A percentile compares a stretch with the other conserved stretches of the same genome.
Evolutionary conservation across 2,888 invertebrate genomes (phyloP).

Genomic region (Mamestra brassicae): DNA sequence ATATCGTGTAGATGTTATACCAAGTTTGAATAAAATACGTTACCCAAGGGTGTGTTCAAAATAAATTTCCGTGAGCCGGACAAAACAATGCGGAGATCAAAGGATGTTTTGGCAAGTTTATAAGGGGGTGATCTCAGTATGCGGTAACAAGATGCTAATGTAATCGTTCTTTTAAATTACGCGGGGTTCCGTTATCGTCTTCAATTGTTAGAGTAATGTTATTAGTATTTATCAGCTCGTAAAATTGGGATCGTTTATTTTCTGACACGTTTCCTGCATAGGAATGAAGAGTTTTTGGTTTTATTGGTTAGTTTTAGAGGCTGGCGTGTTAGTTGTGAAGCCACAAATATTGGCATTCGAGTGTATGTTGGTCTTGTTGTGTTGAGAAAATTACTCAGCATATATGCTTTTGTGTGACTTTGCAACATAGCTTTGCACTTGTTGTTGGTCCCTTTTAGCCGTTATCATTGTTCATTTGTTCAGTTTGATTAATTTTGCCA

Average conservation of each 20-base stretch:
- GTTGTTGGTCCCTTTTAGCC: background rate
- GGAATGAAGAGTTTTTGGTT: conserved; percentile 16
- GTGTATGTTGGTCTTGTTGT: conserved; percentile 27
- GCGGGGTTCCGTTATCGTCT: conserved; percentile 71
- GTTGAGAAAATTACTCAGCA: conserved; percentile 25
- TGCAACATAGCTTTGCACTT: background rate
- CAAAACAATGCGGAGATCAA: conserved; percentile 81
- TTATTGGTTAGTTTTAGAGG: conserved; percentile 7
- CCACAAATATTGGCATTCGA: conserved; percentile 26
- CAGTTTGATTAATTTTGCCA: background rate
- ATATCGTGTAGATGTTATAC: conserved; percentile 59
- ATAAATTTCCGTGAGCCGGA: conserved; percentile 83
- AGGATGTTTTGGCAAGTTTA: conserved; percentile 82
- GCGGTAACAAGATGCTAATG: conserved; percentile 81
- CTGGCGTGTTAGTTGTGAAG: background rate
- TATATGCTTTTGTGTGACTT: conserved; percentile 20
- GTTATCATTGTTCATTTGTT: background rate
- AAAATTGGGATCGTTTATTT: conserved; percentile 63
- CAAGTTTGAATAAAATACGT: conserved; percentile 76
- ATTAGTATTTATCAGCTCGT: conserved; percentile 73
- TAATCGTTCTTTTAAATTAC: conserved; percentile 79
- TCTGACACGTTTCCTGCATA: conserved; percentile 40
- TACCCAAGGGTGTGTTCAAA: conserved; percentile 74
- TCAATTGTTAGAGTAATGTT: conserved; percentile 71
- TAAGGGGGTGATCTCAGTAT: conserved; percentile 78